Base-by-base conservation (phyloP, 2,888 invertebrate species). In the Hetaerina titia region DNA sequence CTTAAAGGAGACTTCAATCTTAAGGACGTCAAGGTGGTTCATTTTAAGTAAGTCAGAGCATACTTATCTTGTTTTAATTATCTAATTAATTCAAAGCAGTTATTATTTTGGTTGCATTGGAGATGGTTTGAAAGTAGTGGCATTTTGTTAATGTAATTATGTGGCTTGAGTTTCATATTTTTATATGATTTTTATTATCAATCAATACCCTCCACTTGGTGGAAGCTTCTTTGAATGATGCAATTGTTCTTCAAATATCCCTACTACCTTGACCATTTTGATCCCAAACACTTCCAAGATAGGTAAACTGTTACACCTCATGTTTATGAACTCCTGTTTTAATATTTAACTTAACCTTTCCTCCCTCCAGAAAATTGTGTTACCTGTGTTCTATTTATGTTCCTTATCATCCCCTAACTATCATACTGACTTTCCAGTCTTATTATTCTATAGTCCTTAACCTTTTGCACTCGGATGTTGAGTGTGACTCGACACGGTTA, bases 1-100 rank as follows among this genome's bases (percentile, higher is more conserved):
- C 96, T 98, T 95, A 97, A 96, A 96, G 97, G 97, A 1, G 97
- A 97, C 95, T 97, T 97, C 95, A 97, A 97, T 95, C 96, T 96
- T 13, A 95, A 96, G 45, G 96, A 96, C 87, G 96, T 96, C n/a
- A 96, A 96, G 95, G 96, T 96, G 58, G 95, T 96, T 25, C 96
- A 96, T 95, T 96, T 96, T 60, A 96, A 96, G 96, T 96, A 95
- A 96, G 96, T 95, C 94, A 90, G 60, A 13, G 19, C n/a, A 25
- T 92, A n/a, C n/a, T n/a, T n/a, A 11, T 45, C 45, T 45, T 45
- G 45, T 45, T 45, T 45, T 89, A 31, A 22, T 74, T 4, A 74
- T 74, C 22, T 2, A 74, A 74, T 22, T 74, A n/a, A 74, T 22
- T 74, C 22, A 74, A n/a, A n/a, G 74, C n/a, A n/a, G 22, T 74